phyloP scores from a whole-genome alignment of 2,113 vertebrate species.

The Prionailurus viverrinus region DNA sequence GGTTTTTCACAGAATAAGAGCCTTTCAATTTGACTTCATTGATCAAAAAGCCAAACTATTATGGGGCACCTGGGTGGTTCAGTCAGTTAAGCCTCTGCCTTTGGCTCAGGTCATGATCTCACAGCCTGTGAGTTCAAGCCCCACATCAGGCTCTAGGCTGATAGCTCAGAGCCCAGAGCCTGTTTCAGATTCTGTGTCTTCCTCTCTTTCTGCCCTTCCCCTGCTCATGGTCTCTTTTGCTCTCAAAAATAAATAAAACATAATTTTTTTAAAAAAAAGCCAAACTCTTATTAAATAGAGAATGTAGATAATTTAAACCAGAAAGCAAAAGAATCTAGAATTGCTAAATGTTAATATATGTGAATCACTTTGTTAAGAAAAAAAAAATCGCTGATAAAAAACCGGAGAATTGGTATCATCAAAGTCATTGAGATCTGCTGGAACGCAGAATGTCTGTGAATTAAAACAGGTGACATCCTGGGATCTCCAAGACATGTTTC shows the following conservation, averaged over 20 bases:
- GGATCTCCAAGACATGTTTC: not conserved
- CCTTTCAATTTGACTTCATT: constrained; percentile 54
- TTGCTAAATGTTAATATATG: not conserved
- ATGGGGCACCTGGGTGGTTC: too few species aligned
- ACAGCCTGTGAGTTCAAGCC: too few species aligned
- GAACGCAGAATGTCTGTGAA: not conserved
- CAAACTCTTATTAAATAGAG: not conserved
- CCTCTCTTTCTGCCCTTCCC: too few species aligned
- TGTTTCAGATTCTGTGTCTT: too few species aligned
- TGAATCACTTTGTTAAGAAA: not conserved
- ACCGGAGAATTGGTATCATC: not conserved
- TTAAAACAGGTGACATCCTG: not conserved
- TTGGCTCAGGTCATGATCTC: too few species aligned
- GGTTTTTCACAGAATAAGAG: not conserved
- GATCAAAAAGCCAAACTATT: constrained; percentile 9
- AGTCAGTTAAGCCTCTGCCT: too few species aligned
- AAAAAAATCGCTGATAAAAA: not conserved
- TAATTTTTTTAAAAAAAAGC: not conserved
- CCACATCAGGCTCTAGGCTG: too few species aligned
- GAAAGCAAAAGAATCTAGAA: not conserved
- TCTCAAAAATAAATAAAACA: too few species aligned
- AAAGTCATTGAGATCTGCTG: not conserved
- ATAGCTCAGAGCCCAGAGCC: too few species aligned
- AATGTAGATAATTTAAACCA: not conserved
- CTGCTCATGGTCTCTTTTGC: too few species aligned